Conservation (phyloP, 2,797 vertebrate genomes). For the Sebastolobus altivelis region DNA sequence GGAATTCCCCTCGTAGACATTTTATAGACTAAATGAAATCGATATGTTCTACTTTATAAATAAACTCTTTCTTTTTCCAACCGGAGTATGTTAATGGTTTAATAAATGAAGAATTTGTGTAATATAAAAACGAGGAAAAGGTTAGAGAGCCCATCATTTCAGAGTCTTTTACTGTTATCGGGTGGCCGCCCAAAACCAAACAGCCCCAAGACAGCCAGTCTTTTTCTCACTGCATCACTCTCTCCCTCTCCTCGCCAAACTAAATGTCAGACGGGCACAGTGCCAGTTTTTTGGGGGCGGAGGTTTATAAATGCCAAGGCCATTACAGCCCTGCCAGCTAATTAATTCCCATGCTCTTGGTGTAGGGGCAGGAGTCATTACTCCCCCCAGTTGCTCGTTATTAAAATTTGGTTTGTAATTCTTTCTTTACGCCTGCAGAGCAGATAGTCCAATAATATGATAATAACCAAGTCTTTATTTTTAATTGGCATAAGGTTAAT, state of each 20-base stretch:
- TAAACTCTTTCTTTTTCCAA: background rate
- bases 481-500: conserved; percentile 62
- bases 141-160: background rate
- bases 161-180: background rate
- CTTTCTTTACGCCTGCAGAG: conserved; percentile 46
- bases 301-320: conserved; percentile 69
- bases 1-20: background rate
- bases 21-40: background rate
- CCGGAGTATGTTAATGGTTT: background rate
- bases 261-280: conserved; percentile 51
- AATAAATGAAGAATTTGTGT: conserved; percentile 1
- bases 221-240: background rate
- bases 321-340: conserved; percentile 66
- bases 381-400: conserved; percentile 59
- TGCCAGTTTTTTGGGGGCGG: conserved; percentile 48
- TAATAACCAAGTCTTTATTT: conserved; percentile 59
- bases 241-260: conserved; percentile 5
- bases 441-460: conserved; percentile 59
- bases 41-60: background rate
- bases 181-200: conserved; percentile 18
- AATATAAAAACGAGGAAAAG: background rate
- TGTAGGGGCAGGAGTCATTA: conserved; percentile 67
- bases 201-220: background rate
- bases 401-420: conserved; percentile 62
- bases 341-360: conserved; percentile 61